Base-by-base conservation (phyloP, 2,113 vertebrate species). In the Polypterus bichir region DNA sequence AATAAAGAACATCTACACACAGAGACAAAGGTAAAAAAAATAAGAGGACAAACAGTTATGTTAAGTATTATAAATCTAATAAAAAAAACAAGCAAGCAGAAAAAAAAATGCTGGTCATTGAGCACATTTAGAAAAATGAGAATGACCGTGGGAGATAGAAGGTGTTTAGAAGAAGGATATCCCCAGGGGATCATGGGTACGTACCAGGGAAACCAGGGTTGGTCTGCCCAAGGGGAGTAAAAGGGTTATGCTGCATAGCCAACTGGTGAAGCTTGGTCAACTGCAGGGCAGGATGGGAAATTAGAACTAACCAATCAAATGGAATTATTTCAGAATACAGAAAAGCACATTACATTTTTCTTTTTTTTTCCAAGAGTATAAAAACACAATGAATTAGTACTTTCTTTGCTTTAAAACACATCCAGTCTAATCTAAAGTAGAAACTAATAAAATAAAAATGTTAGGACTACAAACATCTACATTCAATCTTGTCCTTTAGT, bases 211-310 rank as follows among this genome's bases (percentile, higher is more conserved):
- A 95, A 89, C 91, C 91, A 89, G 90, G 92, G 87, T 92, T 91
- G 89, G 87, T 94, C 89, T 95, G 92, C 91, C 91, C 92, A 93
- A 95, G 90, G 91, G 92, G 89, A 86, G 91, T 92, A 92, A 95
- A 83, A 86, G 92, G 91, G 85, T 92, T 85, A 92, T 95, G 91
- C 91, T 95, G 92, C 91, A 95, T 92, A 94, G 92, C 91, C 92
- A 95, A 92, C 91, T 95, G 92, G 87, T 95, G 92, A 91, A 95
- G 91, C 91, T 95, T 95, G 92, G 90, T 94, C 89, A 94, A 91
- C 92, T 95, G 92, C 91, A 89, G 91, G 91, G 92, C 86, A 92
- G 91, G 91, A 94, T 92, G 91, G 86, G 92, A 91, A 86, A 91
- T 94, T 93, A 94, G 91, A 94, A 85, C 91, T 92, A 93, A 88